Evolutionary conservation across 2,113 vertebrate species (phyloP).

Genomic region (Microtus montanus): DNA sequence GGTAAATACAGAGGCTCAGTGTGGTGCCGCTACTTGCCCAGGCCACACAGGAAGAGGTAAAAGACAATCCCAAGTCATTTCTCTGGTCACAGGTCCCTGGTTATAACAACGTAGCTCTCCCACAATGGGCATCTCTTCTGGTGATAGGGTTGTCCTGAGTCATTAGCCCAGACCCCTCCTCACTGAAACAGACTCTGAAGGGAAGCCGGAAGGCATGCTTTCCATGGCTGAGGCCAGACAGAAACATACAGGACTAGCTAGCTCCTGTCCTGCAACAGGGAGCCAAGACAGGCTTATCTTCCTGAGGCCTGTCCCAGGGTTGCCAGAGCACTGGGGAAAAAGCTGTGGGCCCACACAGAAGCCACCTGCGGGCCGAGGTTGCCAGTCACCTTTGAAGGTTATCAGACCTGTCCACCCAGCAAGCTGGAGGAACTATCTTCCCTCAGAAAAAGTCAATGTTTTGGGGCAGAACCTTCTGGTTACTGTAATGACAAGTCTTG

Average conservation of each 20-base stretch:
- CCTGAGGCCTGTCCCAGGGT: rapidly evolving
- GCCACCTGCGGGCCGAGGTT: background rate
- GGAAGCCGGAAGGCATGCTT: background rate
- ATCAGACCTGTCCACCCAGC: background rate
- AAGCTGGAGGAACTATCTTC: background rate
- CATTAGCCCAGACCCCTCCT: background rate
- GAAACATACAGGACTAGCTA: background rate
- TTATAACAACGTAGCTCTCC: background rate
- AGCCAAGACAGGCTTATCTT: background rate
- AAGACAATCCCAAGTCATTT: rapidly evolving
- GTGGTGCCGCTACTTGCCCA: too few relatives aligned
- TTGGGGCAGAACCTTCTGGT: rapidly evolving
- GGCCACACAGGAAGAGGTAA: background rate
- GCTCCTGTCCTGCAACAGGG: background rate
- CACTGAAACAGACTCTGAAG: rapidly evolving
- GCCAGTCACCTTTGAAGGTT: background rate
- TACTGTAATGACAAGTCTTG: rapidly evolving
- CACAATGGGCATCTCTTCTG: rapidly evolving
- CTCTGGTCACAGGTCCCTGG: background rate
- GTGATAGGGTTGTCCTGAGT: rapidly evolving
- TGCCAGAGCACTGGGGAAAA: rapidly evolving
- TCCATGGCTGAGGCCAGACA: background rate
- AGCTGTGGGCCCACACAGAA: too few relatives aligned
- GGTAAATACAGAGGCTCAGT: background rate
- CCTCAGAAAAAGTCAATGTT: background rate